Conservation (phyloP, 2,113 vertebrate genomes). For the Peucedramus taeniatus region DNA sequence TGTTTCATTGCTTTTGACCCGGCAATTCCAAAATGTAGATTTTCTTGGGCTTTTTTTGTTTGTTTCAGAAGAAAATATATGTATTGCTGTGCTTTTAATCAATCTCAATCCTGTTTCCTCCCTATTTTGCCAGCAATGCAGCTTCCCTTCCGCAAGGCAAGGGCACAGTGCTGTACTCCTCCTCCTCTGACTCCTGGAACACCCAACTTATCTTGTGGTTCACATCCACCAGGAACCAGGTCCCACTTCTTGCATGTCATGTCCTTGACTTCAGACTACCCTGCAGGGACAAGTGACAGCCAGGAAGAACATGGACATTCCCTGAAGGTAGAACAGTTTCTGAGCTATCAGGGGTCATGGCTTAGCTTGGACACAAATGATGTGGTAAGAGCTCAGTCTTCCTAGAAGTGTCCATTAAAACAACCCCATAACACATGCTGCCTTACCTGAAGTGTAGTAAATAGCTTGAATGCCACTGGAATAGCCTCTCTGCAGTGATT, state of each 20-base stretch:
- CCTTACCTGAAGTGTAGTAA: background rate
- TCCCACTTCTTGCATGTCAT: background rate
- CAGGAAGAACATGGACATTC: background rate
- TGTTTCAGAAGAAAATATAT: background rate
- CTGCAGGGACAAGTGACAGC: background rate
- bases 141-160: background rate
- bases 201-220: background rate
- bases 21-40: background rate
- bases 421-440: accelerated
- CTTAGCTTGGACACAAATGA: background rate
- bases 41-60: background rate
- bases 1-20: background rate
- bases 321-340: background rate
- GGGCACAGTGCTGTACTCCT: background rate
- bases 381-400: background rate
- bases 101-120: background rate
- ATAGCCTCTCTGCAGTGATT: background rate
- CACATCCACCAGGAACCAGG: background rate
- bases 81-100: background rate
- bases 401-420: background rate
- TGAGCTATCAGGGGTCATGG: background rate
- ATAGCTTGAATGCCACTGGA: background rate
- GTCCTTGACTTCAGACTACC: background rate
- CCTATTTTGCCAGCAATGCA: background rate
- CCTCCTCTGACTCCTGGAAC: background rate